Base-by-base conservation (phyloP, 1,140 invertebrate genomes). In the Gryllus bimaculatus region DNA sequence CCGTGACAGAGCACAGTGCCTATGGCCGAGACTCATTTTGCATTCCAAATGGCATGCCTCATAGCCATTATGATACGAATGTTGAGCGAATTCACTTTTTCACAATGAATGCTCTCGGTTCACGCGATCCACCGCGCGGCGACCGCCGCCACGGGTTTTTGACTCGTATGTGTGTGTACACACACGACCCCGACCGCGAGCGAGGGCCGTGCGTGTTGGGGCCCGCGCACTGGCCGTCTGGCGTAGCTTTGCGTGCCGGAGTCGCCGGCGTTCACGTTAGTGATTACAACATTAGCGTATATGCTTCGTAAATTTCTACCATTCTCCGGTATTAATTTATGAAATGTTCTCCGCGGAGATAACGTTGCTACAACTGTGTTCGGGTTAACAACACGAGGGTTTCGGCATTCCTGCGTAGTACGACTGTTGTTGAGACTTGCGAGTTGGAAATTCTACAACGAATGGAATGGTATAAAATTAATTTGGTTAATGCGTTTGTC, bases 51-150 rank as follows among this genome's bases (percentile, higher is more conserved):
- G 74, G 12, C 74, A 75, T 75, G 74, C 26, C 26, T 75, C 20
- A 75, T 20, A 75, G n/a, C 74, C 20, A 75, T 75, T 75, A 75
- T 20, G 74, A 75, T 75, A 18, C 8, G 13, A 75, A 75, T 75
- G 74, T 75, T 75, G 74, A 39, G n/a, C 26, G 74, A 75, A 75
- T 21, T 75, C 26, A 10, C n/a, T 75, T 75, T 75, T 75, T 20
- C 74, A 10, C 74, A 8, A 75, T 75, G 20, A 75, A 75, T 20
- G n/a, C 26, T n/a, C 4, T 39, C 26, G n/a, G 8, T 75, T 20
- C 74, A 75, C 74, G 74, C 74, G 20, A 75, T 10, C 54, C 54
- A 3, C 26, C 5, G 26, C 26, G 26, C 26, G 26, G 26, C 26
- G 26, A 39, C 26, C 26, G 10, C 54, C 54, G 54, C 10, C 54